These are phyloP conservation scores for Regulus satrapa DNA, from an alignment of 2,113 vertebrate genomes.

Conservation along the genomic window DNA sequence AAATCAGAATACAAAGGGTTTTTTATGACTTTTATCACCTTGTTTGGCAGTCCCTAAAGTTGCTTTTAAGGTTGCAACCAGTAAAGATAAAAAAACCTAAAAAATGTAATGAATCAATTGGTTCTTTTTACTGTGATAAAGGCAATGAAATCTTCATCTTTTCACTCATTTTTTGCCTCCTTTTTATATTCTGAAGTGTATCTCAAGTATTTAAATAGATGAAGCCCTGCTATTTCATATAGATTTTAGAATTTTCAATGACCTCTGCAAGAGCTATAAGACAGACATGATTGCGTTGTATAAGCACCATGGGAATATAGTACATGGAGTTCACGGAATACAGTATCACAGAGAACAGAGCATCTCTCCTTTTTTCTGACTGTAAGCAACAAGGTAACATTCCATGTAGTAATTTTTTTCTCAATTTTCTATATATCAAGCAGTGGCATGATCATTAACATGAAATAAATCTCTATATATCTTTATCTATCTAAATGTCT, in stretches of 20 bases:
- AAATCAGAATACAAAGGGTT: background rate
- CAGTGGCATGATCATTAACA: background rate
- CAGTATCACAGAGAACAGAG: background rate
- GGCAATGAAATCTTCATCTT: background rate
- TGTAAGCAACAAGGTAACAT: background rate
- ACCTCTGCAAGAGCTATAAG: background rate
- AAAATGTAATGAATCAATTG: background rate
- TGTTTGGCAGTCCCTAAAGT: background rate
- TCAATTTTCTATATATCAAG: background rate
- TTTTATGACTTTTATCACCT: background rate
- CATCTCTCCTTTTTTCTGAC: background rate
- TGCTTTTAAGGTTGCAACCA: background rate
- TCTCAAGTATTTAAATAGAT: background rate
- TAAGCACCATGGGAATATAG: background rate
- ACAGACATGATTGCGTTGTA: background rate
- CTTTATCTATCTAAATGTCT: background rate
- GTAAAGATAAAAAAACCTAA: background rate
- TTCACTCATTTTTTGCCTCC: background rate
- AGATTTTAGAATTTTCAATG: background rate
- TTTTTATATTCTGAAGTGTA: background rate
- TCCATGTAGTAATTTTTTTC: background rate
- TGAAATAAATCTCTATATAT: background rate
- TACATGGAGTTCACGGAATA: background rate
- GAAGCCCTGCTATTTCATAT: background rate
- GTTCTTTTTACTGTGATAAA: background rate